Evolutionary conservation across 2,797 vertebrate genomes (phyloP).

Genomic region (Hippocampus kuda): DNA sequence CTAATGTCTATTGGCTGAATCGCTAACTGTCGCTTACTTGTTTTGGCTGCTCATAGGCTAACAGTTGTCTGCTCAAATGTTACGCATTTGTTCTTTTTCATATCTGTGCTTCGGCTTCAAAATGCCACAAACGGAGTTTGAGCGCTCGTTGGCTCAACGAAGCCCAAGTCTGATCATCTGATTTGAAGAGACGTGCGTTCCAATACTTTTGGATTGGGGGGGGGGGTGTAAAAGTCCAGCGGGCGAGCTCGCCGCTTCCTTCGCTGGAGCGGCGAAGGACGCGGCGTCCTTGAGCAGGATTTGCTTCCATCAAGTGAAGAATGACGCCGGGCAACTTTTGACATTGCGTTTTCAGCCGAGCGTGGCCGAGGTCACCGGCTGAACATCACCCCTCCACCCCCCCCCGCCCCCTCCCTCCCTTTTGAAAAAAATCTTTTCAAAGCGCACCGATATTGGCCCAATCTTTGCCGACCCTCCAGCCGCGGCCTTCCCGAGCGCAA

Average conservation of each 20-base stretch:
- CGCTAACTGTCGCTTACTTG: too few relatives aligned
- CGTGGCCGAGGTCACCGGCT: slow-evolving; percentile 36
- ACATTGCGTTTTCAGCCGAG: slow-evolving; percentile 45
- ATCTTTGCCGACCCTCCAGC: slow-evolving; percentile 29
- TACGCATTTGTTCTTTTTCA: too few relatives aligned
- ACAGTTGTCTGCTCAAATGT: too few relatives aligned
- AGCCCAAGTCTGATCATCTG: neutral
- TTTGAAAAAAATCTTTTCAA: slow-evolving; percentile 20
- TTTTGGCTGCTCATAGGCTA: too few relatives aligned
- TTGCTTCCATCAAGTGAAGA: slow-evolving; percentile 52
- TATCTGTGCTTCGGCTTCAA: neutral
- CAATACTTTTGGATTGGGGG: neutral
- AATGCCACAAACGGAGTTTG: neutral
- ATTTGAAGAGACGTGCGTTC: neutral
- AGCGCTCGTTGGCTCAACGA: neutral
- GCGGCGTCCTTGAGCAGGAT: slow-evolving; percentile 39
- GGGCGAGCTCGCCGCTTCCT: neutral
- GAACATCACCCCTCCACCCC: slow-evolving; percentile 24
- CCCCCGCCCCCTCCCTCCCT: neutral
- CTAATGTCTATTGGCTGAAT: too few relatives aligned
- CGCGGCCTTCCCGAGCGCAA: slow-evolving; percentile 30
- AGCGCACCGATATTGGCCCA: slow-evolving; percentile 40
- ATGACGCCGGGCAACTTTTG: slow-evolving; percentile 44
- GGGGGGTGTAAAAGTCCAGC: slow-evolving; percentile 3
- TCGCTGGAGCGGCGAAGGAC: slow-evolving; percentile 6